These are phyloP conservation scores for Rhimphoctona megacephalus DNA, from an alignment of 2,888 invertebrate species.

Conservation along the genomic window DNA sequence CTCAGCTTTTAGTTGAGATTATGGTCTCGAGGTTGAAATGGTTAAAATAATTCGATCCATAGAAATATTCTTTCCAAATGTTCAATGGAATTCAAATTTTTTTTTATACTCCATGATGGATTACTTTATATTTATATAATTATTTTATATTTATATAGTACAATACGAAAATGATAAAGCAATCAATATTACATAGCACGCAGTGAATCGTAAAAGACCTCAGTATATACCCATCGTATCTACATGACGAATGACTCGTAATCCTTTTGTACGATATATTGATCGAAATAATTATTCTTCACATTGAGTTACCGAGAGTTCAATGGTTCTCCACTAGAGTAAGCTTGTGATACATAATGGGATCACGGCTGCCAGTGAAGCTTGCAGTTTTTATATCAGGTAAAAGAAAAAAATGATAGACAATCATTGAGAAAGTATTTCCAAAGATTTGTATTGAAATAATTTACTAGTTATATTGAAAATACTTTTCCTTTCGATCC, in stretches of 20 bases:
- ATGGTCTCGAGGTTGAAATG: neutral
- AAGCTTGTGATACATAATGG: slow-evolving; percentile 81
- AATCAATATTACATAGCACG: neutral
- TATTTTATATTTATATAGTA: neutral
- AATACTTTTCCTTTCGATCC: neutral
- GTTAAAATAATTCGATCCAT: slow-evolving; percentile 4
- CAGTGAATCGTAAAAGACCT: slow-evolving; percentile 20
- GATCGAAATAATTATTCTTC: slow-evolving; percentile 81
- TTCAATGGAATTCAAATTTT: neutral
- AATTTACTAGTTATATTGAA: neutral
- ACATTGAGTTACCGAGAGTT: slow-evolving; percentile 79
- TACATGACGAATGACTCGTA: slow-evolving; percentile 76
- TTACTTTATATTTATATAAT: neutral
- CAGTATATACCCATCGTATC: slow-evolving; percentile 50
- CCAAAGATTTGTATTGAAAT: neutral
- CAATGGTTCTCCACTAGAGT: slow-evolving; percentile 82
- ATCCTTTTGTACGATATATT: slow-evolving; percentile 75
- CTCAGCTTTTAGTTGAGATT: neutral
- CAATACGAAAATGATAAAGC: slow-evolving; percentile 1
- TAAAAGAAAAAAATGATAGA: neutral
- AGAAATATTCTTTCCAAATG: neutral
- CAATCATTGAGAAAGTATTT: neutral
- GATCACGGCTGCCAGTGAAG: slow-evolving; percentile 60
- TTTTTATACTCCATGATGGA: neutral
- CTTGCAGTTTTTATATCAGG: neutral